Evolutionary conservation across 2,797 vertebrate species (phyloP), one percentile per base, ranked within the genome.

Genomic region (Typhlichthys subterraneus): DNA sequence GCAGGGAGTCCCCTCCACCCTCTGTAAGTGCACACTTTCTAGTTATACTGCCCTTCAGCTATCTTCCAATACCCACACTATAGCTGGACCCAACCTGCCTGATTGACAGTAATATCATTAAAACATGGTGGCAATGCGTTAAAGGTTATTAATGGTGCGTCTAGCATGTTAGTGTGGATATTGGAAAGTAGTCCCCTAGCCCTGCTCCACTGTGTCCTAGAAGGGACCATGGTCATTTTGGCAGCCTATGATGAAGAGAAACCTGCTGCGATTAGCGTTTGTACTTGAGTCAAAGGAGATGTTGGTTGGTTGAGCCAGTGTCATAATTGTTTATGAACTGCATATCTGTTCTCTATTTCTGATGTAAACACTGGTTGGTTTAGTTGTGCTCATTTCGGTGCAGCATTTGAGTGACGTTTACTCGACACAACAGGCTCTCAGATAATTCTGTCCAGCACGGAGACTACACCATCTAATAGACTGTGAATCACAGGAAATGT

Each of bases 1-100:
- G 97, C 89, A 96, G 97, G 82, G 97, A 99, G 93, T 99, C 97
- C 87, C 97, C 97, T 86, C 97, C 97, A 83, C 97, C 97, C 88
- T 98, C 97, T 93, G 97, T 99, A 96, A 99, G 97, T 98, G 86
- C 83, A 91, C 89, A 88, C 85, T 90, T 88, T 90, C 75, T 91
- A 90, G 90, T 88, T 79, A 85, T 81, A 84, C 81, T 86, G 79
- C 84, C 81, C 86, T 83, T 77, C 73, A 55, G 71, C 83, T 73
- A 71, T 66, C 77, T 89, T 88, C 87, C 87, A 86, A 86, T 87
- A 86, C 77, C 87, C 85, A 88, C 80, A 77, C 64, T 47, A 71
- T 76, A 62, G 76, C 82, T 76, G 70, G 75, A 53, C 63, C 63
- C 55, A 6, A 49, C 10, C 38, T 45, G 54, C 38, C 15, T 57